Conservation (phyloP, 2,888 invertebrate species). For the Mayetiola destructor region DNA sequence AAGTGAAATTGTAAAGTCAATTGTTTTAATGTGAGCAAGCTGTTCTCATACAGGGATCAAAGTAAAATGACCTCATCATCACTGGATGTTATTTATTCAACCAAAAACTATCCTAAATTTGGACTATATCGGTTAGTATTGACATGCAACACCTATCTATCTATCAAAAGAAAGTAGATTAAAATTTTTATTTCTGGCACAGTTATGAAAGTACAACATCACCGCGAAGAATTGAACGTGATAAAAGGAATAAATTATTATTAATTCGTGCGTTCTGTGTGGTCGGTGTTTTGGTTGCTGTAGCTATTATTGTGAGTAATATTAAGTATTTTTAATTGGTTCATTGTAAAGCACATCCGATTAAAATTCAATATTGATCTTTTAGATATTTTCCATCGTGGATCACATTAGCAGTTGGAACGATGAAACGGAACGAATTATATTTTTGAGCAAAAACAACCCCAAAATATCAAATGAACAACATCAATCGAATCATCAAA, state of each 20-base stretch:
- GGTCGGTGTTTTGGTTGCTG: neutral
- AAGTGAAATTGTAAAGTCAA: neutral
- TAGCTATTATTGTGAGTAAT: neutral
- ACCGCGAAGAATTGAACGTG: neutral
- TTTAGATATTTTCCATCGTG: neutral
- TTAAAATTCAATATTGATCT: neutral
- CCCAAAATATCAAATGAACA: neutral
- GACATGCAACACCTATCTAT: too few relatives aligned
- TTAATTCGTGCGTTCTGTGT: neutral
- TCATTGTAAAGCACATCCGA: neutral
- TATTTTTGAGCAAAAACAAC: neutral
- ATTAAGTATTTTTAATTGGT: neutral
- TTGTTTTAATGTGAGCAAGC: neutral
- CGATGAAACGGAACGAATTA: neutral
- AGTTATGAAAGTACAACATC: neutral
- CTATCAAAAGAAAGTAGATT: neutral
- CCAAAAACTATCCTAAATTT: slow-evolving; percentile 8
- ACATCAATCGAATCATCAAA: neutral
- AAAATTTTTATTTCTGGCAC: neutral
- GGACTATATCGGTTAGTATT: slow-evolving; percentile 4
- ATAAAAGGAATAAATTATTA: neutral
- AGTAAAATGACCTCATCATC: neutral
- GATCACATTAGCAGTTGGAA: neutral
- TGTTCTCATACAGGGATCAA: neutral
- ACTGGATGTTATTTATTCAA: slow-evolving; percentile 1